Base-by-base conservation (phyloP, 2,888 invertebrate genomes). In the Erebia epiphron region DNA sequence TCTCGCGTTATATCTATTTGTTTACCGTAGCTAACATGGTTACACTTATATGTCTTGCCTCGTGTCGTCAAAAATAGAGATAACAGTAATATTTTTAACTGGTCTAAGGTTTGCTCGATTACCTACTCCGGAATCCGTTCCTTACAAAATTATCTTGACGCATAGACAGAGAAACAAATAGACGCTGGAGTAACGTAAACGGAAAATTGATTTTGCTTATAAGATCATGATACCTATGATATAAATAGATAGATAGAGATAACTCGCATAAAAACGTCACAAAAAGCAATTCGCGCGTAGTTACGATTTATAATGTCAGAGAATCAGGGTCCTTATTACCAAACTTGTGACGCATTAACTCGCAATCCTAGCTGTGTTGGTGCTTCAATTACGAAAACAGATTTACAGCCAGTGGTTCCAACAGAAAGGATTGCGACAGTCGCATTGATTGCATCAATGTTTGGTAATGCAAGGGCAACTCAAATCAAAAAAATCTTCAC, bases 301-400 rank as follows among this genome's bases (percentile, higher is more conserved):
- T 14, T 49, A 21, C 14, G 46, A 49, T 21, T 62, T 14, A 35
- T 21, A 62, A 62, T 49, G 21, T 14, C 50, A 65, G 54, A 54
- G 52, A 16, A 43, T 43, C 18, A 46, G 56, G 58, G 50, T 21
- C 54, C 41, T 35, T 41, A 18, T 54, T 65, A 18, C 52, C 65
- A 35, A 75, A 74, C 62, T 43, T 16, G 8, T 57, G 43, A 61
- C 43, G 43, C 49, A 62, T 21, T 14, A n/a, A 14, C 14, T 14
- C 49, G 14, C 9, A 49, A 62, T 62, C 46, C 10, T 46, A 14
- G 7, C 35, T 35, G 4, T 18, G 18, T 61, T 46, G 61, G 43
- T 41, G 41, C 16, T n/a, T 4, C 16, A 16, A 60, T 60, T 60
- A 16, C 41, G 41, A 60, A 16, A 43, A 16, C 60, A 8, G 41